Evolutionary conservation across 2,113 vertebrate genomes (phyloP).

Genomic region (Chitala chitala): DNA sequence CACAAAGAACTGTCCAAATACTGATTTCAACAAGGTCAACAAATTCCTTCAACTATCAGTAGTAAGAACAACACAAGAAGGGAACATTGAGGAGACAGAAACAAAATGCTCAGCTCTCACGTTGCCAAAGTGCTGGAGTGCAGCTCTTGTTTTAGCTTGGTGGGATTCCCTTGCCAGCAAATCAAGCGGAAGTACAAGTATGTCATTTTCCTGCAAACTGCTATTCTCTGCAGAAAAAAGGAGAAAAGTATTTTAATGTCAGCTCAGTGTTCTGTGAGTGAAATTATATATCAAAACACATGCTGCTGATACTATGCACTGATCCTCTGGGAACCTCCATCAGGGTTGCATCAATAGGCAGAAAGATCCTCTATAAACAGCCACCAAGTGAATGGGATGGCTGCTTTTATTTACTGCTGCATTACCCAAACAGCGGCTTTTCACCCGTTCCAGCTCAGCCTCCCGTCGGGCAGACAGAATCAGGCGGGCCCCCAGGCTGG

Average conservation of each 20-base stretch:
- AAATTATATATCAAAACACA: no score
- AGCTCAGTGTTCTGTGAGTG: not conserved
- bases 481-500: conserved; percentile 71
- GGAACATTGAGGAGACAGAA: not conserved
- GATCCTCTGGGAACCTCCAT: no score
- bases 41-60: not conserved
- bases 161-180: conserved; percentile 73
- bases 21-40: not conserved
- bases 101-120: conserved; percentile 53
- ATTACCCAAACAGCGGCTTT: conserved; percentile 76
- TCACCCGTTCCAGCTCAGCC: conserved; percentile 78
- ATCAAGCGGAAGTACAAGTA: conserved; percentile 85
- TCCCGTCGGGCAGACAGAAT: conserved; percentile 79
- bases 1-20: not conserved
- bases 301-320: no score
- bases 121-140: conserved; percentile 79
- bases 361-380: no score
- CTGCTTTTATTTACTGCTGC: not conserved
- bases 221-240: conserved; percentile 64
- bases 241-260: conserved; percentile 16
- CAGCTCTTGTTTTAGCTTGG: conserved; percentile 66
- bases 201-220: conserved; percentile 68
- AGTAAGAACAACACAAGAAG: conserved; percentile 8
- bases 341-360: no score
- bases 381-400: not conserved